Percentiles rank a stretch among this genome's conserved stretches.
phyloP scores from a whole-genome alignment of 92 coral and sea anemone genomes.

The Epizoanthus rinbou region DNA sequence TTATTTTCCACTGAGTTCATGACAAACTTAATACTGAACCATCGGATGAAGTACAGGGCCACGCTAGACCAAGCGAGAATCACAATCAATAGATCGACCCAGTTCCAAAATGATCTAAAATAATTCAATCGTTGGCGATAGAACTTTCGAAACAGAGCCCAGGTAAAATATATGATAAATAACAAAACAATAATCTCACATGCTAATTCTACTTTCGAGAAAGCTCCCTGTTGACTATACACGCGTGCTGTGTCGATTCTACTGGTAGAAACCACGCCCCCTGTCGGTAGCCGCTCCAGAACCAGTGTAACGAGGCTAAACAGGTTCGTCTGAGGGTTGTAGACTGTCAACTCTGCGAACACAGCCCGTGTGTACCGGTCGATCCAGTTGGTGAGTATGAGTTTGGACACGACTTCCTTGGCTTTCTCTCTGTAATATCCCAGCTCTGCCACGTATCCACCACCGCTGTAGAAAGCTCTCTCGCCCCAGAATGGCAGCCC shows the following conservation, averaged over 20 bases:
- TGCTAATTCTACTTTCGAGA: constrained; percentile 44
- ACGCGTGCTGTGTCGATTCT: constrained; percentile 67
- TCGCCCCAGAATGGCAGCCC: constrained; percentile 67
- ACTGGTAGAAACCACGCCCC: constrained; percentile 50
- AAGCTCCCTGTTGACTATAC: constrained; percentile 58
- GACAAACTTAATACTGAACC: constrained; percentile 39
- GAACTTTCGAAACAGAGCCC: constrained; percentile 42
- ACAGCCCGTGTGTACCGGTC: constrained; percentile 53
- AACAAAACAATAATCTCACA: constrained; percentile 46
- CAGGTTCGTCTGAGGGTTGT: constrained; percentile 69
- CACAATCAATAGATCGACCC: constrained; percentile 45
- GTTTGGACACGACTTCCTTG: constrained; percentile 30
- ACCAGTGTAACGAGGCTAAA: constrained; percentile 67
- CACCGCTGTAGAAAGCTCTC: constrained; percentile 55
- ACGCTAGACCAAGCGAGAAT: constrained; percentile 40
- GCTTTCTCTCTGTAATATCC: constrained; percentile 61
- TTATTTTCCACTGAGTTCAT: constrained; percentile 48
- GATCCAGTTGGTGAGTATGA: constrained; percentile 52
- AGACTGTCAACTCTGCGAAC: constrained; percentile 56
- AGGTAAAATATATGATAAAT: constrained; percentile 42
- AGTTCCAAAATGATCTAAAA: constrained; percentile 51
- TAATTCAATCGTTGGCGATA: constrained; percentile 45
- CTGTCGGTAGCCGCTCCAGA: constrained; percentile 63
- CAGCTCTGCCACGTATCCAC: constrained; percentile 62
- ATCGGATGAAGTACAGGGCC: constrained; percentile 42